Evolutionary conservation across 1,140 invertebrate genomes (phyloP).

Genomic region (Rhagoletis pomonella): DNA sequence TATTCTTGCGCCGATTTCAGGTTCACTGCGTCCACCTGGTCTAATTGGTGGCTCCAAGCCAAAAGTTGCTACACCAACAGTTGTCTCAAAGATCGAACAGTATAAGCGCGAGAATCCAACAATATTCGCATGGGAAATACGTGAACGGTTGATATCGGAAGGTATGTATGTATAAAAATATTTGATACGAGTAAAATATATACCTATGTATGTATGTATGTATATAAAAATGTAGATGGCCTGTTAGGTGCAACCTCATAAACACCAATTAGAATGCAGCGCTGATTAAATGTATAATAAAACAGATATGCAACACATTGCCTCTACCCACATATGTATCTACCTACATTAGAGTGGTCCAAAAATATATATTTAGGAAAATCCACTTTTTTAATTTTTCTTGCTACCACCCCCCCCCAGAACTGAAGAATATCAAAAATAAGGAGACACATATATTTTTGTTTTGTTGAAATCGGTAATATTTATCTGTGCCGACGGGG

Average conservation of each 20-base stretch:
- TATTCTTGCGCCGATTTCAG: constrained; percentile 76
- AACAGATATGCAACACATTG: constrained; percentile 4
- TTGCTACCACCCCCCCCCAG: too few relatives aligned
- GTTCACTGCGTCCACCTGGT: constrained; percentile 93
- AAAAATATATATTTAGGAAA: too few relatives aligned
- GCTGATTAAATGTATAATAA: constrained; percentile 38
- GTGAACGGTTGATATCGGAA: constrained; percentile 95
- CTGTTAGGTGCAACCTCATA: neutral
- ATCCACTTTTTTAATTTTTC: too few relatives aligned
- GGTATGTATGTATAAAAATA: constrained; percentile 79
- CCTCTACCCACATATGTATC: too few relatives aligned
- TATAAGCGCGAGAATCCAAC: constrained; percentile 98
- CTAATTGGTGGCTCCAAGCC: constrained; percentile 99
- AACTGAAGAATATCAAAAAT: too few relatives aligned
- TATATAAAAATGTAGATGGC: neutral
- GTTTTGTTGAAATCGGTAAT: too few relatives aligned
- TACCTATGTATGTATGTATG: neutral
- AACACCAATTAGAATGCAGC: constrained; percentile 40
- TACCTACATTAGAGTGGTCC: too few relatives aligned
- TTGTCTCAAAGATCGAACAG: constrained; percentile 96
- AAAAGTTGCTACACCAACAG: constrained; percentile 97
- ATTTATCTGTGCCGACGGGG: too few relatives aligned
- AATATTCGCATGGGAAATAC: constrained; percentile 98
- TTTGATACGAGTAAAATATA: neutral
- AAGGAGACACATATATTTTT: too few relatives aligned